Conservation (phyloP, 2,797 vertebrate genomes). For the Chaetophractus vellerosus region DNA sequence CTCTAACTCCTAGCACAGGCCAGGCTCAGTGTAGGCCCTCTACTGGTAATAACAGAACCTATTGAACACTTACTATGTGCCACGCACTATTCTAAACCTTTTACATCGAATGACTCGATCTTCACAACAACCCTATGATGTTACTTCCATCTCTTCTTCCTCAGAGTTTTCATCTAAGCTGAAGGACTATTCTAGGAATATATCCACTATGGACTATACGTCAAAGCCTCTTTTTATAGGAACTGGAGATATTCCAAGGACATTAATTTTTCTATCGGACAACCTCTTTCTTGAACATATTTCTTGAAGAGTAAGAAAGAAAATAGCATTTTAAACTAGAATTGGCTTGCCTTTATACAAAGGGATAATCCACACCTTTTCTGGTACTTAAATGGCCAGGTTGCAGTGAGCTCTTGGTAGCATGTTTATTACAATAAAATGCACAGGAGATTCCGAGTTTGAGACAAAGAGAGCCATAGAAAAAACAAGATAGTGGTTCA, state of each 20-base stretch:
- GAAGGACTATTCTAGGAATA: slow-evolving; percentile 52
- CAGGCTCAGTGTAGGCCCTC: background rate
- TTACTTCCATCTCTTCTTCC: background rate
- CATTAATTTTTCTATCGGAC: slow-evolving; percentile 30
- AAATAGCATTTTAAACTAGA: slow-evolving; percentile 32
- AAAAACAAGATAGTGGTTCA: slow-evolving; percentile 62
- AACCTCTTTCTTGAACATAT: slow-evolving; percentile 52
- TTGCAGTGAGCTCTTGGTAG: background rate
- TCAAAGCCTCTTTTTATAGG: slow-evolving; percentile 53
- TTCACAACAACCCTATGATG: background rate
- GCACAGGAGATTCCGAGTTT: background rate
- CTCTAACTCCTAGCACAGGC: background rate
- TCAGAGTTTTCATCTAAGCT: slow-evolving; percentile 28
- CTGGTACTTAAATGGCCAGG: background rate
- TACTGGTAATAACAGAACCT: background rate
- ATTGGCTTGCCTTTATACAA: slow-evolving; percentile 17
- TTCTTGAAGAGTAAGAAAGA: no score
- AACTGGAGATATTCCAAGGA: background rate
- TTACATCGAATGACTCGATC: slow-evolving; percentile 24
- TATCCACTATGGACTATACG: background rate
- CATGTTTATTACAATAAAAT: slow-evolving; percentile 2
- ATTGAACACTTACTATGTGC: background rate
- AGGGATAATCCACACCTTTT: background rate
- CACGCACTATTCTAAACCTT: background rate
- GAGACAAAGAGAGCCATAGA: background rate